Conservation (phyloP, 2,888 invertebrate species). For the Pyrrhosoma nymphula region DNA sequence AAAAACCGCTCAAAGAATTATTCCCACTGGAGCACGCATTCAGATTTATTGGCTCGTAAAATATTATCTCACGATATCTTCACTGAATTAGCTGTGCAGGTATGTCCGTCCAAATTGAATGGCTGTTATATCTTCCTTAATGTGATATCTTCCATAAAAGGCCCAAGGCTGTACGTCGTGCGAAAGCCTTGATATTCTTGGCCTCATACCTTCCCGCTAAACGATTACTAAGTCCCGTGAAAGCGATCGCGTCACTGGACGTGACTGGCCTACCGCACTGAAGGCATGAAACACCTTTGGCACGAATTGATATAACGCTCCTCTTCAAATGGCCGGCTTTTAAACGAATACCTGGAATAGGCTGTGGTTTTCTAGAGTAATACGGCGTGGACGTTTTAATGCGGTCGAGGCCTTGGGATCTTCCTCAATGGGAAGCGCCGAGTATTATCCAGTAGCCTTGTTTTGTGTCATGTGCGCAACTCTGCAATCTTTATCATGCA, state of each 20-base stretch:
- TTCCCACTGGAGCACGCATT: too few species aligned
- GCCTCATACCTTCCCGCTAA: not conserved
- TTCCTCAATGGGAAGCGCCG: not conserved
- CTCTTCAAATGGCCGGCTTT: not conserved
- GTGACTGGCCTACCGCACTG: not conserved
- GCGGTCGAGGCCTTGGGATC: not conserved
- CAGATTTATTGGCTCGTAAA: too few species aligned
- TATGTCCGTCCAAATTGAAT: too few species aligned
- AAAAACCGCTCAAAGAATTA: too few species aligned
- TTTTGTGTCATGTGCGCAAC: not conserved
- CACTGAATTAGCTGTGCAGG: too few species aligned
- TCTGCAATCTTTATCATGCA: not conserved
- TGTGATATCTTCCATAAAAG: too few species aligned
- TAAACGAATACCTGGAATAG: not conserved
- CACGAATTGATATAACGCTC: not conserved
- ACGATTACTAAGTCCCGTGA: not conserved
- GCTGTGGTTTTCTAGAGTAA: too few species aligned
- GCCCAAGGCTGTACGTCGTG: not conserved
- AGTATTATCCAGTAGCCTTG: not conserved
- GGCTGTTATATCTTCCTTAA: too few species aligned
- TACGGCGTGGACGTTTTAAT: too few species aligned
- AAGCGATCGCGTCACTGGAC: not conserved
- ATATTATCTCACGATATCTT: too few species aligned
- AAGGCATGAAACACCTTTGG: not conserved
- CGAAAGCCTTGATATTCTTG: not conserved